Conservation (phyloP, 2,888 invertebrate genomes). For the Frankliniella intonsa region DNA sequence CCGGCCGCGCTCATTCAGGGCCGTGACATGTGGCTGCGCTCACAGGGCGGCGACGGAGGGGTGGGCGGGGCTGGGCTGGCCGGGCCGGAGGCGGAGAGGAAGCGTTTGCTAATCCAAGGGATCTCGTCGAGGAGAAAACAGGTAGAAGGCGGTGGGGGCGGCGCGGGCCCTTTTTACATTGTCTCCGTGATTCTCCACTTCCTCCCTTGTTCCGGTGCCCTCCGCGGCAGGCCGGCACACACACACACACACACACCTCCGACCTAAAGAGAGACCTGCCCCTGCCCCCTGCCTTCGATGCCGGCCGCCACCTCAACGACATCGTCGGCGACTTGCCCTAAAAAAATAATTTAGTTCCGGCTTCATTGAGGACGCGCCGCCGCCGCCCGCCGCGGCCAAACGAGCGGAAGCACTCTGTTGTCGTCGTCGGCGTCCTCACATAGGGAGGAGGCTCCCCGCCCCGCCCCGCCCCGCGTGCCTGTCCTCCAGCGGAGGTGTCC, state of each 20-base stretch:
- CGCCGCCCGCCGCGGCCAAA: background rate
- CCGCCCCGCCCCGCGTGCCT: too few species aligned
- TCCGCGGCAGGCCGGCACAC: background rate
- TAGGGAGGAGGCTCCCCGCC: background rate
- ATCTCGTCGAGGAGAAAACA: background rate
- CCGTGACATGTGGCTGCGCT: too few species aligned
- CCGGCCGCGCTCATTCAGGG: too few species aligned
- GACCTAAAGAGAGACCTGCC: background rate
- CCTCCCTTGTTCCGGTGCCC: background rate
- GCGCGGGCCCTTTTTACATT: background rate
- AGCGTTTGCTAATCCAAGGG: background rate
- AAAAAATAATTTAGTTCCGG: background rate
- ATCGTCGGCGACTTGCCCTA: background rate
- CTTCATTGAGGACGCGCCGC: background rate
- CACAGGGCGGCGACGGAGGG: background rate
- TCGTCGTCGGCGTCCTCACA: background rate
- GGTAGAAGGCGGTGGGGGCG: background rate
- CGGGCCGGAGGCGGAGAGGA: too few species aligned
- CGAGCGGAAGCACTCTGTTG: background rate
- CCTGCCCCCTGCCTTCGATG: background rate
- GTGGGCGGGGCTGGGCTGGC: too few species aligned
- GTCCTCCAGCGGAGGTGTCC: too few species aligned
- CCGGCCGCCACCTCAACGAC: background rate
- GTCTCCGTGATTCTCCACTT: background rate
- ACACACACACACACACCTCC: conserved; percentile 1